Conservation (phyloP, 2,113 vertebrate genomes). For the Cephalopterus ornatus region DNA sequence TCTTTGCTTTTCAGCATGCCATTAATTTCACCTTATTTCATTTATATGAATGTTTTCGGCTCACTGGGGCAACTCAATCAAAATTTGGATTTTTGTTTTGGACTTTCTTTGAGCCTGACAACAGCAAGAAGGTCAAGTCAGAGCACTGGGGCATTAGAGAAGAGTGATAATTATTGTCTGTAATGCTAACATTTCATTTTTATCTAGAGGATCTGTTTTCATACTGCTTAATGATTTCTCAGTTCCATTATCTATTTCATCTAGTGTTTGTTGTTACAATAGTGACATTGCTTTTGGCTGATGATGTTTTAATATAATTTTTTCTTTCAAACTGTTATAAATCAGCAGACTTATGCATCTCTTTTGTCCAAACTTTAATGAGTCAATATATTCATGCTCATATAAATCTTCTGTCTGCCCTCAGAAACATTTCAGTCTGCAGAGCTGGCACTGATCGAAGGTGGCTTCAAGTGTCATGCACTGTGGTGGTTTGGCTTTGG, state of each 20-base stretch:
- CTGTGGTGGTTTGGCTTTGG: no score
- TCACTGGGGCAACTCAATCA: background rate
- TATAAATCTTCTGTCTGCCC: background rate
- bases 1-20: background rate
- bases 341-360: background rate
- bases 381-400: background rate
- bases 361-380: background rate
- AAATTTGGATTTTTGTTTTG: background rate
- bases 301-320: background rate
- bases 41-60: background rate
- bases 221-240: conserved; percentile 19
- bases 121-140: background rate
- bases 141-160: background rate
- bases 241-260: conserved; percentile 16
- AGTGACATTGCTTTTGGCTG: background rate
- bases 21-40: background rate
- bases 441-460: background rate
- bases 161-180: background rate
- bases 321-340: conserved; percentile 12
- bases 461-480: background rate
- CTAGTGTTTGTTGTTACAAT: background rate
- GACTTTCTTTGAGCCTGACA: background rate
- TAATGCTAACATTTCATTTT: background rate
- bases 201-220: conserved; percentile 1
- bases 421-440: background rate